A percentile compares a stretch with the other conserved stretches of the same genome.
Evolutionary conservation across 2,113 vertebrate genomes (phyloP).

Genomic region (Piliocolobus tephrosceles): DNA sequence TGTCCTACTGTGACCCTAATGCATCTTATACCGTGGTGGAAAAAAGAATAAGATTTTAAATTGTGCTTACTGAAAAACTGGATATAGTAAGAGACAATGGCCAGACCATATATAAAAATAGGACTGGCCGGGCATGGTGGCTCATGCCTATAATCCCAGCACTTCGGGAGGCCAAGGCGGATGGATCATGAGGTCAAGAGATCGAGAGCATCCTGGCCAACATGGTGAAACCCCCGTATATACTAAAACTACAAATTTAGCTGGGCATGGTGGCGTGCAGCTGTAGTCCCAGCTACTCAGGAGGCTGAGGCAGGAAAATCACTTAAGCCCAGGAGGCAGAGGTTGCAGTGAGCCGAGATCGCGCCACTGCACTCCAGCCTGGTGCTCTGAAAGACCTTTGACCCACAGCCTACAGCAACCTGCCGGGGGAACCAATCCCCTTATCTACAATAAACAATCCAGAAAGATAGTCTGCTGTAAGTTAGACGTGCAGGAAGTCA

Average conservation of each 20-base stretch:
- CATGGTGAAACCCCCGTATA: too few species aligned
- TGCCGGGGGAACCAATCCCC: background rate
- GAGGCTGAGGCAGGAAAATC: too few species aligned
- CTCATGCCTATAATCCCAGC: too few species aligned
- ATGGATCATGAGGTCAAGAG: too few species aligned
- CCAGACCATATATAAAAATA: background rate
- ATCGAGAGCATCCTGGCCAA: too few species aligned
- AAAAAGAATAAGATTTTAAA: background rate
- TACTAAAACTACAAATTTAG: too few species aligned
- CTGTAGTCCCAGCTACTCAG: too few species aligned
- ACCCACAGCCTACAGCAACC: background rate
- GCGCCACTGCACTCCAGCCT: too few species aligned
- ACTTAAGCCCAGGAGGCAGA: too few species aligned
- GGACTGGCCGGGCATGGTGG: fast-evolving
- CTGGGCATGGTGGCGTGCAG: too few species aligned
- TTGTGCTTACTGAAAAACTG: background rate
- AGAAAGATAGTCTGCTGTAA: background rate
- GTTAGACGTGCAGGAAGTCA: background rate
- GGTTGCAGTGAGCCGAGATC: too few species aligned
- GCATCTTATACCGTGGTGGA: background rate
- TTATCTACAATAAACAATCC: background rate
- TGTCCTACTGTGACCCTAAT: background rate
- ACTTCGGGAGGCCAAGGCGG: too few species aligned
- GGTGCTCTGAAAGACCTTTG: background rate
- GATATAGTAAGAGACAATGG: background rate